phyloP scores from a whole-genome alignment of 2,113 vertebrate genomes.

The Orycteropus afer region DNA sequence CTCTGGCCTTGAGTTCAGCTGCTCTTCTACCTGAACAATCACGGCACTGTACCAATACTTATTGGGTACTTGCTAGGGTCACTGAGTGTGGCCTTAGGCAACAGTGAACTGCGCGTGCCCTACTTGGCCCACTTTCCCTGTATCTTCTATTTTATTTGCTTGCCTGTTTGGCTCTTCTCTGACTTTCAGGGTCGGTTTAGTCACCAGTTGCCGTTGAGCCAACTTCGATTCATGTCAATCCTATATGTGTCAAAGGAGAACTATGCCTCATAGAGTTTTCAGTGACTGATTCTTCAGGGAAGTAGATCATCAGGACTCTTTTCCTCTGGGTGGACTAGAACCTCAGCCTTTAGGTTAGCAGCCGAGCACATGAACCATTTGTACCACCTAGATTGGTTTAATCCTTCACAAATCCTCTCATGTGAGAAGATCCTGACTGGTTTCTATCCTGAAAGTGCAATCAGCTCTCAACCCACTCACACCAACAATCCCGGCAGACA shows the following conservation, averaged over 20 bases:
- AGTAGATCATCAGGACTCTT: background rate
- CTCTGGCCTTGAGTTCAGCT: background rate
- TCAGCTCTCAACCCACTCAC: background rate
- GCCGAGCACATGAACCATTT: background rate
- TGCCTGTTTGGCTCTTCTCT: background rate
- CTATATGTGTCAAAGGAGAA: background rate
- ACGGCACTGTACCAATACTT: background rate
- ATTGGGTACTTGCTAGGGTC: too few species aligned
- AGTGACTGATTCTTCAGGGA: background rate
- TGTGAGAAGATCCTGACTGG: background rate
- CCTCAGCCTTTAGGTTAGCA: background rate
- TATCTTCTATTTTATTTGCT: background rate
- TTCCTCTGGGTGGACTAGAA: background rate
- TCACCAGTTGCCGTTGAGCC: background rate
- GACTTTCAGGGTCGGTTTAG: background rate
- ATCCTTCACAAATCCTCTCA: background rate
- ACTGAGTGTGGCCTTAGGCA: background rate
- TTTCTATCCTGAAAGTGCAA: background rate
- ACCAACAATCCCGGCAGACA: too few species aligned
- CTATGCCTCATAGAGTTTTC: background rate
- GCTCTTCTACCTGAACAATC: background rate
- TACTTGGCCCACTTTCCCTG: background rate
- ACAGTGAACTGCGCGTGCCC: fast-evolving
- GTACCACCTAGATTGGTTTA: background rate
- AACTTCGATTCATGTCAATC: background rate